A percentile compares a stretch with the other conserved stretches of the same genome.
Conservation (phyloP, 2,888 invertebrate species). For the Scaptomyza cyrtandrae region DNA sequence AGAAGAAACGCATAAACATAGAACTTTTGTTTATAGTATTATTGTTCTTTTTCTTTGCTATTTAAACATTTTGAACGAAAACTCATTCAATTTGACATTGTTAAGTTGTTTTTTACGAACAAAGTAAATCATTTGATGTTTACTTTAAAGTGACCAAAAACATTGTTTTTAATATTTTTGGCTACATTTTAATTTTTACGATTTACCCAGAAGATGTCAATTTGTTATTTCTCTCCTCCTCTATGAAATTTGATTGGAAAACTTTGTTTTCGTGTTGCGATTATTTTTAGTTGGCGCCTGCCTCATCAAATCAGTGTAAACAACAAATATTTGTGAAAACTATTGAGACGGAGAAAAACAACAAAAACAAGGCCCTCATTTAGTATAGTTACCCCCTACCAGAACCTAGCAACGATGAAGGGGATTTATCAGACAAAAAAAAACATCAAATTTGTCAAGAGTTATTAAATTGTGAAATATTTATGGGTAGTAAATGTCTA, state of each 20-base stretch:
- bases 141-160: not conserved
- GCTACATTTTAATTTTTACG: not conserved
- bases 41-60: too few relatives aligned
- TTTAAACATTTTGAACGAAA: too few relatives aligned
- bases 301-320: constrained; percentile 51
- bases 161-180: not conserved
- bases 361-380: not conserved
- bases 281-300: constrained; percentile 43
- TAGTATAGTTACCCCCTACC: not conserved
- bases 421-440: not conserved
- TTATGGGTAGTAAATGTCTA: not conserved
- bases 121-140: not conserved
- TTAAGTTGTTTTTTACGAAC: not conserved
- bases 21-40: too few relatives aligned
- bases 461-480: constrained; percentile 6
- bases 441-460: not conserved
- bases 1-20: not conserved
- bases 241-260: not conserved
- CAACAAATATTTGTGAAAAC: constrained; percentile 45
- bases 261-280: constrained; percentile 17
- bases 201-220: not conserved
- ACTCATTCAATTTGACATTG: not conserved
- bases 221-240: not conserved
- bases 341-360: not conserved
- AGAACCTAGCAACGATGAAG: not conserved